Evolutionary conservation across 2,113 vertebrate genomes (phyloP).

Genomic region (Tenebrosternarchus preto): DNA sequence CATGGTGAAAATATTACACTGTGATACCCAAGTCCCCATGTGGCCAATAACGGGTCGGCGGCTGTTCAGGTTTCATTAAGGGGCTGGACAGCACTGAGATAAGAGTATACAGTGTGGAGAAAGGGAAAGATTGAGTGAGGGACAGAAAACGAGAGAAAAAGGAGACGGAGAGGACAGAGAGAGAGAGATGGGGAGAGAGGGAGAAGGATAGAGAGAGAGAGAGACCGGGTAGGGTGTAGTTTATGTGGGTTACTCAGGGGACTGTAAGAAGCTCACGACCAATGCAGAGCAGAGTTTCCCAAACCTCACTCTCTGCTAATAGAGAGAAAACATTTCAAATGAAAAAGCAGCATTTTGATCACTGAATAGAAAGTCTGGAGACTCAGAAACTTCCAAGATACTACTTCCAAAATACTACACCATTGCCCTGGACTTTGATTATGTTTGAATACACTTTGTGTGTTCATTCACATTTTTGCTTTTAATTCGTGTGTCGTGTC

Average conservation of each 20-base stretch:
- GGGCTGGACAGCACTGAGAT: slow-evolving; percentile 17
- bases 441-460: background rate
- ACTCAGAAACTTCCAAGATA: background rate
- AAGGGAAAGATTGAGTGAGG: background rate
- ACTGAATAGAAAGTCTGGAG: background rate
- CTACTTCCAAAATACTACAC: too few relatives aligned
- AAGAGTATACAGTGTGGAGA: slow-evolving; percentile 27
- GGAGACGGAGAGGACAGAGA: background rate
- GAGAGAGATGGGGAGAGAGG: background rate
- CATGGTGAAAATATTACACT: slow-evolving; percentile 49
- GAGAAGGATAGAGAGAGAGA: background rate
- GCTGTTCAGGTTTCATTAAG: slow-evolving; percentile 48
- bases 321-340: background rate
- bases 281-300: background rate
- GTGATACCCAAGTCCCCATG: slow-evolving; percentile 44
- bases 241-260: background rate
- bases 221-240: background rate
- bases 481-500: too few relatives aligned
- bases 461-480: too few relatives aligned
- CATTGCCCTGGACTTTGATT: too few relatives aligned
- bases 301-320: background rate
- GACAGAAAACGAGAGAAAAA: background rate
- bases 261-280: background rate
- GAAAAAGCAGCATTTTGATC: background rate
- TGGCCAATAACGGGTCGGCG: slow-evolving; percentile 40